Evolutionary conservation across 2,797 vertebrate species (phyloP), one percentile per base, ranked within the genome.

Genomic region (Cercopithecus hamlyni): DNA sequence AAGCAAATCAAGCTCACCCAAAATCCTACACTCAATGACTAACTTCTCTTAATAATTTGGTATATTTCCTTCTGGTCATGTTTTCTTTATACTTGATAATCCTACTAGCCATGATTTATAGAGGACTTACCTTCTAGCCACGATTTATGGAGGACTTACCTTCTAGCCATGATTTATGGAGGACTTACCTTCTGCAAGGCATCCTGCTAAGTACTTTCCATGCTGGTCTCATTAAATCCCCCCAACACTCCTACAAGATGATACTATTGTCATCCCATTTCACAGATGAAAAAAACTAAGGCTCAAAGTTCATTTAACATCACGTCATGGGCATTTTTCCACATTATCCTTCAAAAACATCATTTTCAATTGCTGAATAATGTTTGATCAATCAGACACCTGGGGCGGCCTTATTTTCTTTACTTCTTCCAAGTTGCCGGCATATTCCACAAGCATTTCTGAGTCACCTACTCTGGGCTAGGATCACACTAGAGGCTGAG

Each of bases 11-110:
- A 39, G 5, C 22, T 43, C 26, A 4, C 57, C 67, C 7, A 7
- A 0, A 13, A 39, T 14, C 1, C 58, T 17, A 2, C 0, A 0
- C 27, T 13, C 6, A 1, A 10, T 0, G 14, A 22, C 55, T 11
- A 7, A 7, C 41, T n/a, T 39, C 55, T 75, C 75, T 36, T 6
- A 39, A 10, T 1, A 1, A 7, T 3, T 4, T 4, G 2, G 10
- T 7, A 15, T 6, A 1, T 20, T 19, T 70, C 64, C 45, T 30
- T 79, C 50, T 4, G 11, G 10, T 7, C 17, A n/a, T 67, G 64
- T 36, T 48, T 70, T 27, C 14, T 50, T 41, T 36, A 4, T 15
- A 39, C 7, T 7, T 61, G 24, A 26, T 24, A 2, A 50, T 3
- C 81, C 85, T 39, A 8, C 2, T 3, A 5, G 77, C 81, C 13